These are phyloP conservation scores for Dicranocentrus wangi DNA, from an alignment of 2,888 invertebrate species.

Conservation along the genomic window DNA sequence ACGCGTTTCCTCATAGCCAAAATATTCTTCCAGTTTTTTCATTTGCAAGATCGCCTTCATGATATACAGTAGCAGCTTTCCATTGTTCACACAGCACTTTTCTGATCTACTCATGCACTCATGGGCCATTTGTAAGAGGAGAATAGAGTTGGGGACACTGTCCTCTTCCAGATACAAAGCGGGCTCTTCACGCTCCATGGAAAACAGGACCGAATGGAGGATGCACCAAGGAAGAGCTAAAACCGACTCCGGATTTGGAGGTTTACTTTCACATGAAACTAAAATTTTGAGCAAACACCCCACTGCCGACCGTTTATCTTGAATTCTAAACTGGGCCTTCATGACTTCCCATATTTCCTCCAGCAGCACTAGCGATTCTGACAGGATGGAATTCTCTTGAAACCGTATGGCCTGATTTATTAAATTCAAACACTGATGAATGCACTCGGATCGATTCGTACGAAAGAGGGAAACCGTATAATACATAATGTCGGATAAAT, in stretches of 20 bases:
- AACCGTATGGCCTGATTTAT: constrained; percentile 36
- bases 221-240: constrained; percentile 70
- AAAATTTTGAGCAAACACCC: constrained; percentile 64
- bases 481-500: constrained; percentile 39
- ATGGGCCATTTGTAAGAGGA: constrained; percentile 71
- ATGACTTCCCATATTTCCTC: constrained; percentile 62
- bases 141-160: constrained; percentile 68
- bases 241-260: constrained; percentile 44
- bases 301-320: constrained; percentile 55
- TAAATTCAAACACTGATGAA: constrained; percentile 61
- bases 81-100: constrained; percentile 77
- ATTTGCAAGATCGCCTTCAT: constrained; percentile 82
- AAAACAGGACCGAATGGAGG: constrained; percentile 67
- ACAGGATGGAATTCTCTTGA: constrained; percentile 39
- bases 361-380: constrained; percentile 54
- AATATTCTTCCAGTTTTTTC: constrained; percentile 76
- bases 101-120: constrained; percentile 68
- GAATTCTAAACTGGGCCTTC: constrained; percentile 40
- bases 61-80: constrained; percentile 85
- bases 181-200: constrained; percentile 67
- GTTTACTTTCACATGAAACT: constrained; percentile 63
- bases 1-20: constrained; percentile 81
- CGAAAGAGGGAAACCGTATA: constrained; percentile 42
- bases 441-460: constrained; percentile 57
- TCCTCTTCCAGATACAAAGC: constrained; percentile 70